A percentile compares a stretch with the other conserved stretches of the same genome.
phyloP scores from a whole-genome alignment of 2,113 vertebrate species.

The Psephotus haematonotus region DNA sequence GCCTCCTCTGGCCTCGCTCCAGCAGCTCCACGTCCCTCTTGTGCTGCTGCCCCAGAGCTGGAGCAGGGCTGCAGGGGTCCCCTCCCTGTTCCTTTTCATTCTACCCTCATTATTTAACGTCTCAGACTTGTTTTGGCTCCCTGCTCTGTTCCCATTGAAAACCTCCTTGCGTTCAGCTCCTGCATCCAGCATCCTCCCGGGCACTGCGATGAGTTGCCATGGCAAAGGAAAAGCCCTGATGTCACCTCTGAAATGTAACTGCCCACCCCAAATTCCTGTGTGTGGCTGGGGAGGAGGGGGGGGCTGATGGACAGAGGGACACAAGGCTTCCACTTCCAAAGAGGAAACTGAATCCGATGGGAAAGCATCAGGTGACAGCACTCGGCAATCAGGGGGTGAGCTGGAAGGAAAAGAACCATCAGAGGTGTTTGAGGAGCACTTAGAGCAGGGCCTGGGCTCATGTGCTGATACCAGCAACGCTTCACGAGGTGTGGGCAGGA shows the following conservation, averaged over 20 bases:
- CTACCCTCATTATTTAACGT: not conserved
- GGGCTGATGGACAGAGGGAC: accelerated
- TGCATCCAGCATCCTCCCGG: not conserved
- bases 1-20: not conserved
- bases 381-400: accelerated
- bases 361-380: not conserved
- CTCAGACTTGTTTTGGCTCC: not conserved
- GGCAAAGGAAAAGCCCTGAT: constrained; percentile 23
- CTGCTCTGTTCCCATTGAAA: not conserved
- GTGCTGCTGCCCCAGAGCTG: not conserved
- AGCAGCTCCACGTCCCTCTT: not conserved
- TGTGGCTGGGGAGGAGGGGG: not conserved
- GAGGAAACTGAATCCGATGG: not conserved
- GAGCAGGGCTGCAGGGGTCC: not conserved
- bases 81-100: not conserved
- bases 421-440: not conserved
- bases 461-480: accelerated
- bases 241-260: constrained; percentile 51
- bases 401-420: not conserved
- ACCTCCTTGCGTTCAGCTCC: not conserved
- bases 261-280: not conserved
- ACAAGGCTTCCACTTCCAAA: accelerated
- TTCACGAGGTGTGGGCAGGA: not conserved
- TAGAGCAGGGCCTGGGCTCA: not conserved
- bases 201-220: constrained; percentile 54